Evolutionary conservation across 2,113 vertebrate genomes (phyloP), one percentile per base, ranked within the genome.

Genomic region (Alectura lathami): DNA sequence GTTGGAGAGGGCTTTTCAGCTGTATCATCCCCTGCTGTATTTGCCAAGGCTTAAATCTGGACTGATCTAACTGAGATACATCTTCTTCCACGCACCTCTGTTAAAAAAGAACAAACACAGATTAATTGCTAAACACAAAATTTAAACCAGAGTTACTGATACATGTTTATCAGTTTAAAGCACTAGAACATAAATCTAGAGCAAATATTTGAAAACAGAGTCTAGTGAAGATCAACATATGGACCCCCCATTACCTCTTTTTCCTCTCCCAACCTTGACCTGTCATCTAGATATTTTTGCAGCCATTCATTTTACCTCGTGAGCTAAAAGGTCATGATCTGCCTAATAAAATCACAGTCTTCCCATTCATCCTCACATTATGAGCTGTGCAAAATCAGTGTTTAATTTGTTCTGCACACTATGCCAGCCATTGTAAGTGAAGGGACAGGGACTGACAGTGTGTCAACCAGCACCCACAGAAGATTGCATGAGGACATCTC

Each of bases 371-470:
- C 15, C 18, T 88, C 30, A 13, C 3, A 1, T 57, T 22, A 17
- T 17, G 24, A 86, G 18, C 40, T 62, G 17, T 16, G 6, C 34
- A 17, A 29, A 23, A 16, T 13, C 23, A 17, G 13, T 6, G 8
- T 10, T 27, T 23, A 13, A 14, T 48, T 63, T 77, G 56, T 74
- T 12, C 50, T 50, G 18, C 22, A 54, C 18, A 15, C 3, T 6
- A 2, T 0, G 0, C 21, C 80, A 80, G 75, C 21, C 20, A 47
- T 29, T 0, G 1, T 3, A 43, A 3, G 3, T 22, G 36, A 18
- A 80, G 59, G 30, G 45, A 74, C 36, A 45, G 9, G 10, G 5
- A 13, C 38, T 67, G 60, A 38, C 43, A 38, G 43, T 36, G 90
- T 2, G 2, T 26, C 26, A 53, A 57, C 42, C 5, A 7, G 36